phyloP scores from a whole-genome alignment of 2,113 vertebrate species.

The Syngnathus floridae region DNA sequence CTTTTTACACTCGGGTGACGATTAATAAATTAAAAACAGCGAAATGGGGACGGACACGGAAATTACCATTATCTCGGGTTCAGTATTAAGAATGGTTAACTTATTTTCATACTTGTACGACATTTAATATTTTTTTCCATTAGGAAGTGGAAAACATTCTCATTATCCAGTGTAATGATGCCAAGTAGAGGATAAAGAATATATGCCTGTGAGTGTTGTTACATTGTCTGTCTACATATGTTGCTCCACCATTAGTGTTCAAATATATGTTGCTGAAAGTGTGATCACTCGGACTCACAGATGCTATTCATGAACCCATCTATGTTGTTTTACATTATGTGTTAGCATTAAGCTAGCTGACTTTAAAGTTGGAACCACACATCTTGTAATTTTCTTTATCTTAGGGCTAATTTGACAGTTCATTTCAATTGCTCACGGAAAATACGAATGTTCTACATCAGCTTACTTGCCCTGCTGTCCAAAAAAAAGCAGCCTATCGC shows the following conservation, averaged over 20 bases:
- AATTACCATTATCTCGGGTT: too few species aligned
- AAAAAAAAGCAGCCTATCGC: slow-evolving; percentile 4
- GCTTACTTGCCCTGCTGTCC: background rate
- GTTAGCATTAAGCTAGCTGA: background rate
- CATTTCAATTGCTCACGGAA: background rate
- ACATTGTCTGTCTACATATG: background rate
- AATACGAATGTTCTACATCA: slow-evolving; percentile 27
- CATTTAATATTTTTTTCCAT: background rate
- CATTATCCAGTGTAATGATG: background rate
- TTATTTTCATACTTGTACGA: background rate
- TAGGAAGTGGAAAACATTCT: background rate
- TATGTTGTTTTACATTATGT: background rate
- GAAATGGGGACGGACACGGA: background rate
- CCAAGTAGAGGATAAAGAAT: background rate
- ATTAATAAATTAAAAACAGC: background rate
- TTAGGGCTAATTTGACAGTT: background rate
- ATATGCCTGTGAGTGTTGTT: background rate
- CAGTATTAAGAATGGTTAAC: background rate
- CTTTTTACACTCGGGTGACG: background rate
- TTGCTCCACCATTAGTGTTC: background rate
- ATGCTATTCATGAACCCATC: background rate
- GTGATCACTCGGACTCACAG: background rate
- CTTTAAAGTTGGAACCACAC: background rate
- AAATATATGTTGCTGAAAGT: background rate
- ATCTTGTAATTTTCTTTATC: background rate